phyloP scores from a whole-genome alignment of 2,888 invertebrate species.

The Pheosia gnoma region DNA sequence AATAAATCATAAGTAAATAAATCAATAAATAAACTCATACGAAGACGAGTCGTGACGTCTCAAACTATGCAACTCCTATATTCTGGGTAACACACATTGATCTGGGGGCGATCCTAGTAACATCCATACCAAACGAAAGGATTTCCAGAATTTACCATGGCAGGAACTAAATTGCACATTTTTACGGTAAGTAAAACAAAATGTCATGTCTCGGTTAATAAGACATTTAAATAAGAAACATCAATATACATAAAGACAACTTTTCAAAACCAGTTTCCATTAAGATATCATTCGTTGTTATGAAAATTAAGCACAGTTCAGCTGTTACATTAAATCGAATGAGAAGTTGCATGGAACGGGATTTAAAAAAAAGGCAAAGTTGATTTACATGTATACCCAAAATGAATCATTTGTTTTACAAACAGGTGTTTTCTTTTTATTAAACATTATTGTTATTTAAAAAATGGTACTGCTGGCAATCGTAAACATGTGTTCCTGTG shows the following conservation, averaged over 20 bases:
- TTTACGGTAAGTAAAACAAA: constrained; percentile 20
- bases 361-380: not conserved
- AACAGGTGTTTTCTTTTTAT: not conserved
- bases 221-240: constrained; percentile 31
- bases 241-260: constrained; percentile 43
- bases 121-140: too few species aligned
- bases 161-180: too few species aligned
- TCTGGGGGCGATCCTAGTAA: too few species aligned
- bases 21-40: too few species aligned
- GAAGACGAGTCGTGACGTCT: too few species aligned
- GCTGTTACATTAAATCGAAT: constrained; percentile 15
- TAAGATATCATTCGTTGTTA: constrained; percentile 24
- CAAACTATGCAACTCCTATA: too few species aligned
- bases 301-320: constrained; percentile 41
- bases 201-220: constrained; percentile 17
- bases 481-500: constrained; percentile 73
- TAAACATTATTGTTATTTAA: not conserved
- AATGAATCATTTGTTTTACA: too few species aligned
- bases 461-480: constrained; percentile 42
- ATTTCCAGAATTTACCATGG: too few species aligned
- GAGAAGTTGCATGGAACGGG: not conserved
- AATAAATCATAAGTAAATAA: too few species aligned
- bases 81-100: too few species aligned
- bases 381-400: too few species aligned
- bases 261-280: constrained; percentile 49